Percentiles rank a stretch among this genome's conserved stretches.
Conservation (phyloP, 2,113 vertebrate species). For the Nymphicus hollandicus region DNA sequence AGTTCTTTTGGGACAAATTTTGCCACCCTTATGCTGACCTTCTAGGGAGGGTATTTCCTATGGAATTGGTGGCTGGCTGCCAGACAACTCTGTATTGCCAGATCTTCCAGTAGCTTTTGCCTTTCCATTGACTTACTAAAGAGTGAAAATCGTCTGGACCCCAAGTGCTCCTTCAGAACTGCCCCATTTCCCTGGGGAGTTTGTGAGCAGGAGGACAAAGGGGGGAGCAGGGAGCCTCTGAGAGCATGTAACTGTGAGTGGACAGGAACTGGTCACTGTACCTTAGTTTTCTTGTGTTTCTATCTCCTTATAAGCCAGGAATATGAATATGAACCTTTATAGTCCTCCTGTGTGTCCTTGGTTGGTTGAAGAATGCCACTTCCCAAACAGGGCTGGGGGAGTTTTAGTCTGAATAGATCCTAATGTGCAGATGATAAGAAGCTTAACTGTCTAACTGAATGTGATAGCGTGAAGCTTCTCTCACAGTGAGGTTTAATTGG, state of each 20-base stretch:
- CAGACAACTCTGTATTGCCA: neutral
- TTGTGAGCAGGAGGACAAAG: neutral
- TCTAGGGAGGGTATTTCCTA: constrained; percentile 63
- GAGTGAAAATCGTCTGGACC: neutral
- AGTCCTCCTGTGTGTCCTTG: neutral
- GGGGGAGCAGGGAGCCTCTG: neutral
- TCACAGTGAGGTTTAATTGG: constrained; percentile 59
- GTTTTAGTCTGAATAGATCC: neutral
- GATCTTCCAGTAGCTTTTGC: neutral
- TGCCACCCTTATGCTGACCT: constrained; percentile 59
- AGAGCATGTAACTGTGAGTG: neutral
- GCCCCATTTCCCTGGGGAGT: neutral
- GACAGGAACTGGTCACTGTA: neutral
- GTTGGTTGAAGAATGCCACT: neutral
- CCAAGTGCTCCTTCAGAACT: neutral
- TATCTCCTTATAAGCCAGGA: neutral
- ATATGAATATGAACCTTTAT: neutral
- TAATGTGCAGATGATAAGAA: neutral
- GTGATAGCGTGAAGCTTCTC: constrained; percentile 52
- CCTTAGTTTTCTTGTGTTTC: neutral
- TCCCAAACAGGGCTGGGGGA: neutral
- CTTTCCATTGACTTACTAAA: neutral
- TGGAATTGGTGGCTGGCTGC: constrained; percentile 47
- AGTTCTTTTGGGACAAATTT: constrained; percentile 45
- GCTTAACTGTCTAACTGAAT: constrained; percentile 54